Conservation (phyloP, 2,888 invertebrate genomes). For the Germaria angustata region DNA sequence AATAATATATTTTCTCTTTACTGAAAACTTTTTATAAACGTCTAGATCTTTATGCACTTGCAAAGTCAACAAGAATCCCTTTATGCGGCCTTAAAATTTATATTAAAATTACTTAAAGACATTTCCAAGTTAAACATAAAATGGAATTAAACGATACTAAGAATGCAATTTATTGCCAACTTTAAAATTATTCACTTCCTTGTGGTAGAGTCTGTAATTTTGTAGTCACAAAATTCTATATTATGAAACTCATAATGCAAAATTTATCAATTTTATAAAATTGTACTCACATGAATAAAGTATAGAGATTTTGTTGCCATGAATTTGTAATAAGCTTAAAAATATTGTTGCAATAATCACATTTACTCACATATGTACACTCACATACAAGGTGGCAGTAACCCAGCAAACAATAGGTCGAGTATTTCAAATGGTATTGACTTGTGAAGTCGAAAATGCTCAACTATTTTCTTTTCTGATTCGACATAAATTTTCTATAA, state of each 20-base stretch:
- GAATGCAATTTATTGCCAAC: slow-evolving; percentile 20
- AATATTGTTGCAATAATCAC: slow-evolving; percentile 51
- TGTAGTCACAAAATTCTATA: slow-evolving; percentile 22
- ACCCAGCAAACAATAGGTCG: not conserved
- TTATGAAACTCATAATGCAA: slow-evolving; percentile 40
- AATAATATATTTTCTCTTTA: too few species aligned
- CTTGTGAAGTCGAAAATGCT: too few species aligned
- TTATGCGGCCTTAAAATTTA: not conserved
- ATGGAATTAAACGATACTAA: slow-evolving; percentile 17
- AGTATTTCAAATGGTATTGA: not conserved
- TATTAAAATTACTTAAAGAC: not conserved
- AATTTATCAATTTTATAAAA: slow-evolving; percentile 50
- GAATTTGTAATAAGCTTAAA: slow-evolving; percentile 48
- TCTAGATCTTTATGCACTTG: too few species aligned
- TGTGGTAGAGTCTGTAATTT: not conserved
- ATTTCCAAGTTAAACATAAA: slow-evolving; percentile 23
- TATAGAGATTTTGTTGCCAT: slow-evolving; percentile 13
- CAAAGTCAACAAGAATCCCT: not conserved
- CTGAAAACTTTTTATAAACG: too few species aligned
- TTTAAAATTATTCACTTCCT: not conserved
- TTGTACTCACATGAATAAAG: slow-evolving; percentile 29
- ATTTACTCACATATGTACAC: not conserved
- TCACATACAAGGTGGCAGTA: not conserved
- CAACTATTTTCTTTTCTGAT: too few species aligned
- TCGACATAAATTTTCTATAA: too few species aligned